phyloP scores from a whole-genome alignment of 2,888 invertebrate species.

The Eurois occulta region DNA sequence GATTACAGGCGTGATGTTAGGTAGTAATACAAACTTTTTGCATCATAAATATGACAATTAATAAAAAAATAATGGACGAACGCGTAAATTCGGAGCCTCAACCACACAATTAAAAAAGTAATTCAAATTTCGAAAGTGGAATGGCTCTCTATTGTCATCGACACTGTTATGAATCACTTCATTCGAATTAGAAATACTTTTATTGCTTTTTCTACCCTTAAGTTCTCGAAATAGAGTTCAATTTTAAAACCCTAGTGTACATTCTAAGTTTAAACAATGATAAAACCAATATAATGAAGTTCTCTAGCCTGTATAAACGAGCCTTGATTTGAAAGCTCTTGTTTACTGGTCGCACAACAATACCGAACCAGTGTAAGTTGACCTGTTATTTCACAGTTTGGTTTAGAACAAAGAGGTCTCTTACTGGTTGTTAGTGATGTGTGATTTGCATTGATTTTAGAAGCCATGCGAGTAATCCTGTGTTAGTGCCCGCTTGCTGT shows the following conservation, averaged over 20 bases:
- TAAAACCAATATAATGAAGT: constrained; percentile 47
- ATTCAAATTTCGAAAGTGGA: constrained; percentile 61
- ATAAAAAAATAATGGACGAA: background rate
- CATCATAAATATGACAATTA: background rate
- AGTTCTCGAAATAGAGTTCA: constrained; percentile 60
- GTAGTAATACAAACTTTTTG: background rate
- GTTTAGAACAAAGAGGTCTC: constrained; percentile 3
- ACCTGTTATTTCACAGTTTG: constrained; percentile 8
- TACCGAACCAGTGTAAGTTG: constrained; percentile 14
- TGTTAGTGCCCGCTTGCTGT: constrained; percentile 85
- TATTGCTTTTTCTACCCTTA: constrained; percentile 60
- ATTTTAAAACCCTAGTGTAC: constrained; percentile 55
- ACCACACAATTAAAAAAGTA: background rate
- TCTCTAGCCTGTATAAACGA: constrained; percentile 24
- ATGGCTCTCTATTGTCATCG: constrained; percentile 63
- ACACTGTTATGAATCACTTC: constrained; percentile 79
- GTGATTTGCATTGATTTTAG: constrained; percentile 88
- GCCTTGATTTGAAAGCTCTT: constrained; percentile 65
- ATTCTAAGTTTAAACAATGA: constrained; percentile 32
- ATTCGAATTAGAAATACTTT: constrained; percentile 69
- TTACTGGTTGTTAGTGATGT: constrained; percentile 53
- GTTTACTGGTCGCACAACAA: constrained; percentile 62
- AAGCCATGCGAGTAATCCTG: constrained; percentile 86
- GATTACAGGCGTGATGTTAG: background rate
- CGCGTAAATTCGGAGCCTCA: background rate